phyloP scores from a whole-genome alignment of 92 coral and sea anemone genomes.

The Desmophyllum pertusum region DNA sequence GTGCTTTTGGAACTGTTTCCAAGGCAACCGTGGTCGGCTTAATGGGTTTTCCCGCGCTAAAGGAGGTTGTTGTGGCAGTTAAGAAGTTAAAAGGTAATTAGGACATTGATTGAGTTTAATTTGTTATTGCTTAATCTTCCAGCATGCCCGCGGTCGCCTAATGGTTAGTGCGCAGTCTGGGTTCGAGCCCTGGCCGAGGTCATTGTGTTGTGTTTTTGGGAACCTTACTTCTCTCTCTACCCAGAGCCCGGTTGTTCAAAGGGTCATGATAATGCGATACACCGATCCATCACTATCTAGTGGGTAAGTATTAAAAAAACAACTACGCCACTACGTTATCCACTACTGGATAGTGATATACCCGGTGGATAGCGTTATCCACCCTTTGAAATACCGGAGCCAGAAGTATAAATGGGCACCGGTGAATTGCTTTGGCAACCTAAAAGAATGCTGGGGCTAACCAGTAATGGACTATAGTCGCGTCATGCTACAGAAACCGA shows the following conservation, averaged over 20 bases:
- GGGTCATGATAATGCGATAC: neutral
- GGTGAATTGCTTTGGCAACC: too few species aligned
- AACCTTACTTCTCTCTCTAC: too few species aligned
- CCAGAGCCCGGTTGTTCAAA: neutral
- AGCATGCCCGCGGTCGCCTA: neutral
- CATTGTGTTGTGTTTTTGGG: too few species aligned
- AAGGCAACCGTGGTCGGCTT: slow-evolving; percentile 75
- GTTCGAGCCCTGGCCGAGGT: neutral
- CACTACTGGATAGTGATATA: too few species aligned
- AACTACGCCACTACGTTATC: too few species aligned
- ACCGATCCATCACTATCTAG: neutral
- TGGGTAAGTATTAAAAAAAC: too few species aligned
- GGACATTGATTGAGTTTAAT: neutral
- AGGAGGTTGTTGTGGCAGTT: slow-evolving; percentile 80
- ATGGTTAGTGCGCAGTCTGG: neutral
- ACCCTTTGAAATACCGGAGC: too few species aligned
- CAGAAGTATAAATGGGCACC: too few species aligned
- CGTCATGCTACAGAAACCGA: too few species aligned
- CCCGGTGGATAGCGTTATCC: too few species aligned
- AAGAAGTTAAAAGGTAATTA: slow-evolving; percentile 72
- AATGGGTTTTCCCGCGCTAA: slow-evolving; percentile 69
- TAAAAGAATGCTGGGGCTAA: too few species aligned
- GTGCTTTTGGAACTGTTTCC: slow-evolving; percentile 87
- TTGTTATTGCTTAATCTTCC: neutral
- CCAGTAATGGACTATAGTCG: too few species aligned